Conservation (phyloP, 2,888 invertebrate species). For the Sabatieria punctata region DNA sequence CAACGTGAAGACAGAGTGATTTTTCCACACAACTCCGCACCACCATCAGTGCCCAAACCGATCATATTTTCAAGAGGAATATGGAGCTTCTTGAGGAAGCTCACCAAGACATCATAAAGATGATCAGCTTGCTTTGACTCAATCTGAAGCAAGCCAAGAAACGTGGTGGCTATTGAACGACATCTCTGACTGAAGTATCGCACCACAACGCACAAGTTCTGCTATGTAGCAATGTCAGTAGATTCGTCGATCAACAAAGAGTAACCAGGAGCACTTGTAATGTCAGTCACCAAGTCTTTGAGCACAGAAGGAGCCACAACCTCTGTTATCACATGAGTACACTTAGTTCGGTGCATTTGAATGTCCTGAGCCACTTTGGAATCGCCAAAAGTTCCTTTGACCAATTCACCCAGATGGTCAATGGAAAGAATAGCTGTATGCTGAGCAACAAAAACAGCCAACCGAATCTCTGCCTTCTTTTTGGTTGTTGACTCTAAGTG, state of each 20-base stretch:
- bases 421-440: background rate
- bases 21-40: background rate
- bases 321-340: background rate
- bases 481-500: background rate
- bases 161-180: background rate
- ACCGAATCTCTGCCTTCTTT: background rate
- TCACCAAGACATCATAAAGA: background rate
- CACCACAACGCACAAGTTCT: background rate
- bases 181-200: background rate
- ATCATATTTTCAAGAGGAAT: background rate
- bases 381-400: background rate
- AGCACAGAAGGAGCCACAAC: background rate
- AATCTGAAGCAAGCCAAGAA: background rate
- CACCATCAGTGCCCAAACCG: background rate
- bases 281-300: background rate
- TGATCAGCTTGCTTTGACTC: background rate
- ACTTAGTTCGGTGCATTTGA: background rate
- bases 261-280: background rate
- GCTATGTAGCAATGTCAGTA: background rate
- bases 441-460: background rate
- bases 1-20: background rate
- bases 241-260: background rate
- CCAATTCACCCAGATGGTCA: background rate
- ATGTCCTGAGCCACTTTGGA: background rate
- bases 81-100: background rate